Evolutionary conservation across 2,797 vertebrate species (phyloP), one percentile per base, ranked within the genome.

Genomic region (Bucorvus abyssinicus): DNA sequence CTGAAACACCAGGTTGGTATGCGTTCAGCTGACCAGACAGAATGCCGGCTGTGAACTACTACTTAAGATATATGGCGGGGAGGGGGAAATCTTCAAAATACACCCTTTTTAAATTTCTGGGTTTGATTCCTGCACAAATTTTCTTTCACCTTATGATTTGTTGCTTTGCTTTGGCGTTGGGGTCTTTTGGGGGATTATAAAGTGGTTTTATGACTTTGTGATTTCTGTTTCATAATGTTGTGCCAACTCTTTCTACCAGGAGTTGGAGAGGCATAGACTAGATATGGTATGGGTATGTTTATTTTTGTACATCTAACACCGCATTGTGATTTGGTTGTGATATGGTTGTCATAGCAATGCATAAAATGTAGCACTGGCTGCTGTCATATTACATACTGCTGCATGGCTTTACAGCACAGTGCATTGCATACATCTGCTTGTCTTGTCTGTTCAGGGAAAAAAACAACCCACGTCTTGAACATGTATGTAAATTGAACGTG

Each of bases 191-290:
- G 98, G 97, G 93, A 96, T 98, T 97, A 97, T 97, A 94, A 98
- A 97, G 97, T 98, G 97, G 98, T 98, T 98, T 98, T 97, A 97
- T 98, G 97, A 98, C 98, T 98, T 97, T 98, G 98, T 98, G 97
- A 99, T 99, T 99, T 99, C 98, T 98, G 97, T 98, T 98, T 98
- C 98, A 99, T 98, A 98, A 99, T 99, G 96, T 98, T 98, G 98
- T 99, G 98, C 98, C 98, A 99, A 99, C 98, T 99, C 98, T 99
- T 98, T 99, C 98, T 99, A 97, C 98, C 98, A 99, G 99, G 99
- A 99, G 98, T 99, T 99, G 99, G 99, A 99, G 99, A 99, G 99
- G 98, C 99, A 99, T 99, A 99, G 99, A 99, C 99, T 99, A 99
- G 99, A 99, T 99, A 99, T 99, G 99, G 99, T 99, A 99, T 99